Evolutionary conservation across 2,113 vertebrate species (phyloP), one percentile per base, ranked within the genome.

Genomic region (Cochlearius cochlearius): DNA sequence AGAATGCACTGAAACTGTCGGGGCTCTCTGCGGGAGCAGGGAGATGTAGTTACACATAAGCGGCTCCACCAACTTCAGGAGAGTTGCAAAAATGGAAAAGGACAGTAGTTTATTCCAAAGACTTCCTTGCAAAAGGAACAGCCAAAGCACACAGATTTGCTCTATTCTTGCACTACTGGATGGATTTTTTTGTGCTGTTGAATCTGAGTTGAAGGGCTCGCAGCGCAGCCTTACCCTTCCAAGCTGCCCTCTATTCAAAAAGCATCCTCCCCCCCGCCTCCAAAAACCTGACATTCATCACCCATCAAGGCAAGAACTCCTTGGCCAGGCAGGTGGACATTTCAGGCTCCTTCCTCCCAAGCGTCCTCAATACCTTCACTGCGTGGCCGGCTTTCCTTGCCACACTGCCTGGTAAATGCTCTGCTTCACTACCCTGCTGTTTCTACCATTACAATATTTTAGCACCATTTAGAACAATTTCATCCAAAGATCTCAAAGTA

Each of bases 401-500:
- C 22, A 58, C 12, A 23, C 5, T 7, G 7, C 30, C 18, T 74
- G 27, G 47, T 53, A 38, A 90, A 72, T 15, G 41, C 16, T 50
- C 47, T 26, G 36, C 27, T 78, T 72, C 32, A 5, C 49, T 85
- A 11, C 32, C 39, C 21, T 12, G 21, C 36, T 78, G 14, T 83
- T 91, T 79, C 84, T 74, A 76, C 45, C 52, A 66, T 53, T 41
- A 68, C 56, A 56, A 64, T 53, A 85, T 88, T 92, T 52, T 86
- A 94, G 41, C 68, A 81, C 86, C 84, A 87, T 91, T 91, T 87
- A 82, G 62, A 87, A 79, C 36, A 50, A 85, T 74, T 95, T 82
- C 38, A 82, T 47, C 74, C 77, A 91, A 85, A 75, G 74, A 91
- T 69, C 58, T 45, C 62, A 9, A 91, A 82, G 69, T 79, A 49